These are phyloP conservation scores for Rhingia campestris DNA, from an alignment of 2,888 invertebrate species.

Conservation along the genomic window DNA sequence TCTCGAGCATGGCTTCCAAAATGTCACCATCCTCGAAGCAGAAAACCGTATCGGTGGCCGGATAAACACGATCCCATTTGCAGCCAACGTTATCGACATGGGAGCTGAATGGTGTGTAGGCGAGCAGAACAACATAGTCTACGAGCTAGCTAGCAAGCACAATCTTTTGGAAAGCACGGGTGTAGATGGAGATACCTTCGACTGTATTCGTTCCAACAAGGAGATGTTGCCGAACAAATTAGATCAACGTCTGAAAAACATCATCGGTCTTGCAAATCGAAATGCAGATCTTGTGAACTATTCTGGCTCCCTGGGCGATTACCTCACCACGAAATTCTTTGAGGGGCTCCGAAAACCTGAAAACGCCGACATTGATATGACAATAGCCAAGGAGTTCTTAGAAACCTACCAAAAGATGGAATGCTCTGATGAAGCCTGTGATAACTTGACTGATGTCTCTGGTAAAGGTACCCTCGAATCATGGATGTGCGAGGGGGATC, in stretches of 20 bases:
- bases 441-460: constrained; percentile 87
- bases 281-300: constrained; percentile 79
- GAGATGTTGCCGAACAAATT: constrained; percentile 81
- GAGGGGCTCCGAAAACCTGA: constrained; percentile 79
- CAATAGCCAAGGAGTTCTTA: constrained; percentile 84
- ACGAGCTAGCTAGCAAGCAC: too few relatives aligned
- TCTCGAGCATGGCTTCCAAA: constrained; percentile 82
- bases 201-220: constrained; percentile 81
- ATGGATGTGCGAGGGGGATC: constrained; percentile 88
- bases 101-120: constrained; percentile 83
- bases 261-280: constrained; percentile 78
- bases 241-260: constrained; percentile 81
- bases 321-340: constrained; percentile 80
- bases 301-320: constrained; percentile 80
- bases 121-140: constrained; percentile 82
- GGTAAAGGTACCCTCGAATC: constrained; percentile 86
- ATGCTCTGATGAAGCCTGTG: constrained; percentile 85
- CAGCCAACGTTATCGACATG: constrained; percentile 83
- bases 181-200: constrained; percentile 79
- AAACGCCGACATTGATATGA: constrained; percentile 81
- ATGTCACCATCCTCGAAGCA: constrained; percentile 86
- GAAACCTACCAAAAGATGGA: constrained; percentile 85
- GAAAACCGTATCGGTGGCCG: constrained; percentile 87
- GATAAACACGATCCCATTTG: constrained; percentile 84
- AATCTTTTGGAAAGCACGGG: too few relatives aligned